Evolutionary conservation across 2,888 invertebrate genomes (phyloP), one percentile per base, ranked within the genome.

Genomic region (Tineola bisselliella): DNA sequence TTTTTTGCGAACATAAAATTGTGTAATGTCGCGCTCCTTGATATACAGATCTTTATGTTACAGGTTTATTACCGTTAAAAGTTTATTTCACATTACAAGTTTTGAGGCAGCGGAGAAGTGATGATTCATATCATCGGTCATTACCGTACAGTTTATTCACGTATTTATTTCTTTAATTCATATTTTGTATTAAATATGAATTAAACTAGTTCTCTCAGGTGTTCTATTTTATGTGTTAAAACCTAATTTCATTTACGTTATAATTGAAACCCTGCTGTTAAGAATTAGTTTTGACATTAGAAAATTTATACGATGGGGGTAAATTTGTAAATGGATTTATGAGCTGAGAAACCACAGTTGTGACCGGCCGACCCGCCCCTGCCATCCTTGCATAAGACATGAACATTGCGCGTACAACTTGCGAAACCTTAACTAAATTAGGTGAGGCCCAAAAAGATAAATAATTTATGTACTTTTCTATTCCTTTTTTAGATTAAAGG

Each of bases 1-100:
- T 78, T 80, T 80, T 82, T 79, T 76, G 74, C 69, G 73, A 70
- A 76, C 76, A 79, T 80, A 80, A 81, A 81, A 81, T 77, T 74
- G 74, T 74, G 72, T 77, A 74, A 80, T 75, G 74, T 78, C 77
- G 76, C 76, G 72, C 79, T 70, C 70, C 73, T 76, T 78, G 73
- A 78, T 77, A 76, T 79, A 79, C 74, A 77, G 74, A 75, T 75
- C 76, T 73, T 76, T 74, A 67, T 68, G 70, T 75, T 70, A 70
- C 65, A 68, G 70, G 68, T 71, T 74, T 77, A 76, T 76, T 75
- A 73, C 68, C 66, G 68, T 67, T 65, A 62, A 61, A 68, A 69
- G 69, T 70, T 68, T 70, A 74, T 73, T 66, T 63, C 63, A 62
- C 63, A 63, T 66, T 70, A 70, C 68, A 67, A 68, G 25, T 25